Percentiles rank a stretch among this genome's conserved stretches.
Evolutionary conservation across 2,888 invertebrate genomes (phyloP).

Genomic region (Cephus pygmeus): DNA sequence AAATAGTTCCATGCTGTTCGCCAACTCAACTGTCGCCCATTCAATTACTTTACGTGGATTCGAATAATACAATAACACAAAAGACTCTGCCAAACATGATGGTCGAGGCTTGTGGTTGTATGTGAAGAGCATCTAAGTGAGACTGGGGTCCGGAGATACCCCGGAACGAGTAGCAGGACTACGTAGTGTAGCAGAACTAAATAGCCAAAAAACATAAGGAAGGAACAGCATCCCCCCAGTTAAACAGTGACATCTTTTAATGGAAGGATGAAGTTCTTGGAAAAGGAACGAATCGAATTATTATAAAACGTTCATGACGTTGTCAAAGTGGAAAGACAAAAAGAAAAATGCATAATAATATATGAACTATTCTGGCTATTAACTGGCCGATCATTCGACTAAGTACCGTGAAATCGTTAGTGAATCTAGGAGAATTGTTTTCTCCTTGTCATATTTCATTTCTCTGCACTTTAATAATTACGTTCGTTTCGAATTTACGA

Average conservation of each 20-base stretch:
- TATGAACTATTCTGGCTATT: neutral
- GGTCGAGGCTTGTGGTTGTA: conserved; percentile 91
- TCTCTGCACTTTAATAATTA: neutral
- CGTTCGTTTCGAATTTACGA: conserved; percentile 8
- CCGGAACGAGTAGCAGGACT: neutral
- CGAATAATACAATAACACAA: conserved; percentile 81
- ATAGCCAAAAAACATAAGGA: neutral
- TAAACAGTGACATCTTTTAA: neutral
- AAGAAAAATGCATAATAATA: neutral
- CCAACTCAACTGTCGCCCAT: conserved; percentile 85
- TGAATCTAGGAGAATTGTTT: neutral
- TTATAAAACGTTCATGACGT: neutral
- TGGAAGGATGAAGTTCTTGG: neutral
- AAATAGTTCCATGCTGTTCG: conserved; percentile 87
- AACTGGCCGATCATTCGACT: neutral
- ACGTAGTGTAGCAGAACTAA: neutral
- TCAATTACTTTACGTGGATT: conserved; percentile 83
- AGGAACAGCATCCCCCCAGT: neutral
- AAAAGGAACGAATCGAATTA: neutral
- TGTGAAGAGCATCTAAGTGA: conserved; percentile 67
- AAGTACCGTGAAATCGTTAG: neutral
- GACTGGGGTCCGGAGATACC: neutral
- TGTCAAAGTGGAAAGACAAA: neutral
- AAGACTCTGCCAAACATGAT: conserved; percentile 90
- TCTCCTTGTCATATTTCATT: neutral